Conservation (phyloP, 2,113 vertebrate genomes). For the Prunella himalayana region DNA sequence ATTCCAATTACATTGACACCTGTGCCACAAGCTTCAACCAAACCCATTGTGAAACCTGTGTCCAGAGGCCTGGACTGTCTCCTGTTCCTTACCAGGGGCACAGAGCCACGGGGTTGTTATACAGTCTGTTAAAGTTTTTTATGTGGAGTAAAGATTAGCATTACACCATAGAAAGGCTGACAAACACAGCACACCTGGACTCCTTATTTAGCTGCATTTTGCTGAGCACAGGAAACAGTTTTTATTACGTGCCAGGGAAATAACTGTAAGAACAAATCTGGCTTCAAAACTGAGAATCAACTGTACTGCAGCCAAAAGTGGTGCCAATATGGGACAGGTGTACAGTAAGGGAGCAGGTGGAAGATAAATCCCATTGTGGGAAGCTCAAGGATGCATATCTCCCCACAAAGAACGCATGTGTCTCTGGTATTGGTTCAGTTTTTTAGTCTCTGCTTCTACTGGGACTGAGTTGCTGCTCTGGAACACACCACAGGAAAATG, state of each 20-base stretch:
- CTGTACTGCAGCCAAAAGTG: neutral
- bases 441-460: neutral
- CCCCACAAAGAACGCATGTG: accelerated
- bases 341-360: neutral
- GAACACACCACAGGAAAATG: neutral
- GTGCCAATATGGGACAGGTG: neutral
- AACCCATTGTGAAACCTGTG: neutral
- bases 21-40: neutral
- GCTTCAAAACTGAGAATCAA: neutral
- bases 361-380: neutral
- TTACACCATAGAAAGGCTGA: neutral
- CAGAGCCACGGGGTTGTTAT: neutral
- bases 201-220: constrained; percentile 1
- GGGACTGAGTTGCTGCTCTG: neutral
- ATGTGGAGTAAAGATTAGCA: neutral
- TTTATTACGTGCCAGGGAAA: neutral
- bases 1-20: neutral
- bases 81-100: neutral
- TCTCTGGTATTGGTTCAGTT: neutral
- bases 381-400: neutral
- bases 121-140: neutral
- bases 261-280: neutral
- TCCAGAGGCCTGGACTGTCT: neutral
- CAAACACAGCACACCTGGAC: neutral
- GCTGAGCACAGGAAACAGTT: neutral